Evolutionary conservation across 2,113 vertebrate genomes (phyloP).

Genomic region (Strix uralensis): DNA sequence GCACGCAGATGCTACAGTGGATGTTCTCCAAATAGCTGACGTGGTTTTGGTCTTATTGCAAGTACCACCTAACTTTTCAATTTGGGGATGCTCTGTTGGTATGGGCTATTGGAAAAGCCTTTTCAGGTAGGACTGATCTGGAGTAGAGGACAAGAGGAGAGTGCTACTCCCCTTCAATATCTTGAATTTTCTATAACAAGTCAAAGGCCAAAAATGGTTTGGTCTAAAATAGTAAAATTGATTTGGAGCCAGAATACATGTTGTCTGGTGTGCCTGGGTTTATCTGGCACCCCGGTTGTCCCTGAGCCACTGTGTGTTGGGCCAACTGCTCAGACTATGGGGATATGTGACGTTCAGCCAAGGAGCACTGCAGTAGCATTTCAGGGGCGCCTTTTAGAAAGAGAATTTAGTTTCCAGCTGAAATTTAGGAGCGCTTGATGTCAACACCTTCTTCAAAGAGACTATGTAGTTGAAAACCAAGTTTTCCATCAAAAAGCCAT

Average conservation of each 20-base stretch:
- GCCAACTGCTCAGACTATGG: background rate
- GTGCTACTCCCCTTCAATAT: background rate
- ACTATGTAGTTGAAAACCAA: background rate
- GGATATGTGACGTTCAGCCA: background rate
- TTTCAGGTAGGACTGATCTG: background rate
- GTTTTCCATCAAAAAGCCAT: constrained; percentile 6
- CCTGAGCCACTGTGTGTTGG: background rate
- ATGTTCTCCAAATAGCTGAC: background rate
- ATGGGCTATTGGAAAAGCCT: background rate
- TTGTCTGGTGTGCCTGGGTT: background rate
- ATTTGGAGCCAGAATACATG: background rate
- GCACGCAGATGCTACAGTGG: background rate
- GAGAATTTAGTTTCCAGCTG: background rate
- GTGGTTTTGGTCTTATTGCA: background rate
- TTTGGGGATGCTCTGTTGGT: background rate
- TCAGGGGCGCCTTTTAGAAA: background rate
- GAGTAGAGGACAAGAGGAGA: background rate
- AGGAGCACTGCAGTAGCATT: background rate
- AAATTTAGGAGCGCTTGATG: background rate
- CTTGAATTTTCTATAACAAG: background rate
- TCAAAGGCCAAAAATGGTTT: background rate
- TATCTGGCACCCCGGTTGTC: background rate
- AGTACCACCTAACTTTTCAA: background rate
- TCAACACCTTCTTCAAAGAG: background rate
- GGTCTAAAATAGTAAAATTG: background rate